Conservation (phyloP, 2,797 vertebrate genomes). For the Sebastes matsubarae region DNA sequence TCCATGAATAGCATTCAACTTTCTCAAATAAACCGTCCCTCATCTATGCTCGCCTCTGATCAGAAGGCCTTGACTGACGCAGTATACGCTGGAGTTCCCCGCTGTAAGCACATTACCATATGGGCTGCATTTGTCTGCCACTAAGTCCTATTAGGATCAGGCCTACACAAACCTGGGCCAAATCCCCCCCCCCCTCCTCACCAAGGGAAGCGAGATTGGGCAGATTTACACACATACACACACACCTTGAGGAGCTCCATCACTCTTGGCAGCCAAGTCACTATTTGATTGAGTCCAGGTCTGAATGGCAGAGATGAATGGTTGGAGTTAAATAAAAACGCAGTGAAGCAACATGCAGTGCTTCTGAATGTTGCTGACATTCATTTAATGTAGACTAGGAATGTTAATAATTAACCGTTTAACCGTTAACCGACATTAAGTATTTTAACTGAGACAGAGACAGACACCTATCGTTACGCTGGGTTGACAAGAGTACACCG, state of each 20-base stretch:
- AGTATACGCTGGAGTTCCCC: constrained; percentile 14
- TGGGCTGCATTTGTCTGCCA: constrained; percentile 63
- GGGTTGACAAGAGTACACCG: too few relatives aligned
- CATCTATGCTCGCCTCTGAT: constrained; percentile 34
- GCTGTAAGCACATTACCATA: constrained; percentile 74
- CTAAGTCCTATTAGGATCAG: constrained; percentile 76
- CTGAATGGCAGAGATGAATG: constrained; percentile 38
- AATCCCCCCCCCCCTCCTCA: constrained; percentile 10
- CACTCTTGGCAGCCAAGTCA: constrained; percentile 42
- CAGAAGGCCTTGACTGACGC: constrained; percentile 38
- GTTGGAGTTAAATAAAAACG: constrained; percentile 9
- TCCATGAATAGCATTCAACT: constrained; percentile 16
- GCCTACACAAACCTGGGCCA: constrained; percentile 56
- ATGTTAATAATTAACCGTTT: too few relatives aligned
- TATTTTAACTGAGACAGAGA: too few relatives aligned
- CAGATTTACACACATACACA: constrained; percentile 27
- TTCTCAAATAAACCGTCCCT: constrained; percentile 20
- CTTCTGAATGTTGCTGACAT: constrained; percentile 14
- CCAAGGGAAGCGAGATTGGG: constrained; percentile 43
- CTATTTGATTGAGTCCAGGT: constrained; percentile 59
- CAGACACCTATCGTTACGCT: too few relatives aligned
- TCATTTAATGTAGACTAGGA: neutral
- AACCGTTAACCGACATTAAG: too few relatives aligned
- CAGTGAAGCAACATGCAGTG: constrained; percentile 9
- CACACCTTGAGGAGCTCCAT: constrained; percentile 39